phyloP scores from a whole-genome alignment of 1,140 invertebrate genomes.

The Planococcus citri region DNA sequence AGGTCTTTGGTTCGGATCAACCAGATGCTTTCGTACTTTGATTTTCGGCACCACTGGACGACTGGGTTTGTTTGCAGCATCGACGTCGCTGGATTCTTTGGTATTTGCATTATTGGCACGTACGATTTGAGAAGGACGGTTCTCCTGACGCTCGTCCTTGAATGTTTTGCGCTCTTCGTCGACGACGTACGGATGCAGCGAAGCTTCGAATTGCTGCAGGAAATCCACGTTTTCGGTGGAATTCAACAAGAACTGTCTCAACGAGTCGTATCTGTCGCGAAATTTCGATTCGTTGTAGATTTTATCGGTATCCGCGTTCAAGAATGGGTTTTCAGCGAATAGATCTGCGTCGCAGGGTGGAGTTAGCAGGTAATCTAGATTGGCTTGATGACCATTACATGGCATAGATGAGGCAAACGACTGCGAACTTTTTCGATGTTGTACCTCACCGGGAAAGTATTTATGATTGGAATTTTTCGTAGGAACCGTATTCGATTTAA shows the following conservation, averaged over 20 bases:
- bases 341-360: background rate
- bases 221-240: background rate
- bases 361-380: background rate
- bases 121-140: background rate
- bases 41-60: constrained; percentile 34
- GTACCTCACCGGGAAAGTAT: background rate
- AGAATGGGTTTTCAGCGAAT: background rate
- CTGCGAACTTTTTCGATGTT: background rate
- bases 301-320: background rate
- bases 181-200: constrained; percentile 20
- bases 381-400: background rate
- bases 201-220: constrained; percentile 20
- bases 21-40: constrained; percentile 36
- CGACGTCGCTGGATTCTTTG: background rate
- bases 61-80: background rate
- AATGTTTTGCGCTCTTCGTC: constrained; percentile 9
- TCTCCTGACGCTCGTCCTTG: constrained; percentile 24
- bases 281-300: background rate
- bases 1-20: constrained; percentile 32
- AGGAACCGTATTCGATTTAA: background rate
- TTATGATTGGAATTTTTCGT: background rate
- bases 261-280: background rate
- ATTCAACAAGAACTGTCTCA: background rate
- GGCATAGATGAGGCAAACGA: background rate
- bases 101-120: background rate